Evolutionary conservation across 2,113 vertebrate species (phyloP).

Genomic region (Acanthochromis polyacanthus): DNA sequence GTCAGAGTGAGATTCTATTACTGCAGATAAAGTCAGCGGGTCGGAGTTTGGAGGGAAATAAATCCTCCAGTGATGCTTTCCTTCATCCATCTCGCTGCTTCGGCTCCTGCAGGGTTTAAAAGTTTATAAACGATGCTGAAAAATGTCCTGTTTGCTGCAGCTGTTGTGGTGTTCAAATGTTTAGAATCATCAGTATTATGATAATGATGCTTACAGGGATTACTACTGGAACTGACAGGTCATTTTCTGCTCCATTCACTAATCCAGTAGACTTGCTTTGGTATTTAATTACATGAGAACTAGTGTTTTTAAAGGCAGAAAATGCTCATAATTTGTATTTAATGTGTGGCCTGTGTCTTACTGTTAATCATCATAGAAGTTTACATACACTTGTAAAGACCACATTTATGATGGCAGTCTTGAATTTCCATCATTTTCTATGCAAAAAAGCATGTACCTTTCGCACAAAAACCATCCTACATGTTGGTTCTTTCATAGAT

Average conservation of each 20-base stretch:
- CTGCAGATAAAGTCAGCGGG: conserved; percentile 29
- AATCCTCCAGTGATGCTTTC: background rate
- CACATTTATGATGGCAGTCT: too few relatives aligned
- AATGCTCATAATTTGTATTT: too few relatives aligned
- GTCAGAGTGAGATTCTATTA: conserved; percentile 31
- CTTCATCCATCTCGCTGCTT: background rate
- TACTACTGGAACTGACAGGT: background rate
- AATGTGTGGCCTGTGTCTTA: too few relatives aligned
- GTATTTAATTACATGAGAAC: background rate
- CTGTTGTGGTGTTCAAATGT: too few relatives aligned
- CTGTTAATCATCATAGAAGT: too few relatives aligned
- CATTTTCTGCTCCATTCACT: background rate
- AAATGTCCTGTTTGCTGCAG: background rate
- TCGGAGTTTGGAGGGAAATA: background rate
- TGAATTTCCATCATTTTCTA: too few relatives aligned
- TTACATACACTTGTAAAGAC: too few relatives aligned
- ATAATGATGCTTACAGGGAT: background rate
- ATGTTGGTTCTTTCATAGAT: too few relatives aligned
- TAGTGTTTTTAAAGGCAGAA: too few relatives aligned
- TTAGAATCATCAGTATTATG: background rate
- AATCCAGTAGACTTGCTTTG: background rate
- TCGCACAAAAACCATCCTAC: too few relatives aligned
- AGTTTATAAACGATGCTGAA: background rate
- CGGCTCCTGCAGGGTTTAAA: background rate
- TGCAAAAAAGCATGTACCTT: too few relatives aligned